Evolutionary conservation across 2,113 vertebrate genomes (phyloP).

Genomic region (Cranoglanis bouderius): DNA sequence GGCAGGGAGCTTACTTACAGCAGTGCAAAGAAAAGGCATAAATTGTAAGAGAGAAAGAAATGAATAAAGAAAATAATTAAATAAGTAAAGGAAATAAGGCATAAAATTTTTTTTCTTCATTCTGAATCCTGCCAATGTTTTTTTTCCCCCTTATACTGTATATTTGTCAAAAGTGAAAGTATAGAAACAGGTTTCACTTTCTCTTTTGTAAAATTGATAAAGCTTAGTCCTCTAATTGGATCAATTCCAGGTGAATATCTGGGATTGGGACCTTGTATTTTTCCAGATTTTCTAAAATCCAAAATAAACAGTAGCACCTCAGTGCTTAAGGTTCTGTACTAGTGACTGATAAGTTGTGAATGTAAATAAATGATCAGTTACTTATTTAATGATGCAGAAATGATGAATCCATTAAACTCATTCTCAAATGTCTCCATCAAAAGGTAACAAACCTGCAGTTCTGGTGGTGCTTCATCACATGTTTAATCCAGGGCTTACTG

Average conservation of each 20-base stretch:
- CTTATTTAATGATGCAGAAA: not conserved
- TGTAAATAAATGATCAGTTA: not conserved
- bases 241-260: too few species aligned
- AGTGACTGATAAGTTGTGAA: not conserved
- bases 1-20: too few species aligned
- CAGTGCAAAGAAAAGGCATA: not conserved
- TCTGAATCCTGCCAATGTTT: too few species aligned
- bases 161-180: not conserved
- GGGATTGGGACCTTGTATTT: too few species aligned
- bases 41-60: not conserved
- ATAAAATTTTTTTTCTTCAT: not conserved
- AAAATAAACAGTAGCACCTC: too few species aligned
- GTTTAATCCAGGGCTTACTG: slow-evolving; percentile 13
- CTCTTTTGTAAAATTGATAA: too few species aligned
- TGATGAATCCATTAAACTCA: not conserved
- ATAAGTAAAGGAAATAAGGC: not conserved
- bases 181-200: too few species aligned
- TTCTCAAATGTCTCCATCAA: not conserved
- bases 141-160: not conserved
- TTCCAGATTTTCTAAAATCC: too few species aligned
- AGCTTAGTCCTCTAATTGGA: too few species aligned
- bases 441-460: not conserved
- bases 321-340: too few species aligned
- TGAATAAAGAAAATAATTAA: too few species aligned
- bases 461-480: slow-evolving; percentile 1